Percentiles rank a stretch among this genome's conserved stretches.
Conservation (phyloP, 2,888 invertebrate species). For the Epinotia brunnichana region DNA sequence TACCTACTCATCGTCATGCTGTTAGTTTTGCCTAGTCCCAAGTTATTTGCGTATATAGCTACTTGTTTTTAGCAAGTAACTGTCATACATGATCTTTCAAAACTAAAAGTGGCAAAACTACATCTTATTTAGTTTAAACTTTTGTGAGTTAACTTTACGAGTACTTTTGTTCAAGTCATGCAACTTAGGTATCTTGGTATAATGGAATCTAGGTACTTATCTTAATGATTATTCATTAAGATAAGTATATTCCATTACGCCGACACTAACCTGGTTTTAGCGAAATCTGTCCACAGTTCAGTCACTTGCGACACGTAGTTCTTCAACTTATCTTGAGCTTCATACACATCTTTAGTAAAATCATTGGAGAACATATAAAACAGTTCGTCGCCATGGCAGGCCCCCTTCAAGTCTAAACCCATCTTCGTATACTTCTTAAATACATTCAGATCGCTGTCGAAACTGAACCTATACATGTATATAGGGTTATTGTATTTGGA, state of each 20-base stretch:
- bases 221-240: not conserved
- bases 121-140: no score
- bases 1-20: no score
- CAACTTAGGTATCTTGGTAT: not conserved
- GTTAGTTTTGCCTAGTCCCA: no score
- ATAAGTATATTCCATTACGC: no score
- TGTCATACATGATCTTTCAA: no score
- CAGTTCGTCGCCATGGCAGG: conserved; percentile 72
- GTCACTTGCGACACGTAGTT: conserved; percentile 60
- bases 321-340: conserved; percentile 54
- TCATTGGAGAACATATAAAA: conserved; percentile 67
- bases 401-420: conserved; percentile 54
- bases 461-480: conserved; percentile 55
- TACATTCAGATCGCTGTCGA: conserved; percentile 53
- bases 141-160: no score
- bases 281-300: conserved; percentile 73
- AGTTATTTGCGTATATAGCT: no score
- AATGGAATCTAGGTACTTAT: not conserved
- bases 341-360: conserved; percentile 57
- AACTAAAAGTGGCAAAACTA: no score
- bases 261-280: conserved; percentile 65
- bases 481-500: conserved; percentile 44
- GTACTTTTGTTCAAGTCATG: no score
- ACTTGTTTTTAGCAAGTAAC: no score
- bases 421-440: conserved; percentile 48